Base-by-base conservation (phyloP, 2,113 vertebrate species). In the Planiliza haematocheilus region DNA sequence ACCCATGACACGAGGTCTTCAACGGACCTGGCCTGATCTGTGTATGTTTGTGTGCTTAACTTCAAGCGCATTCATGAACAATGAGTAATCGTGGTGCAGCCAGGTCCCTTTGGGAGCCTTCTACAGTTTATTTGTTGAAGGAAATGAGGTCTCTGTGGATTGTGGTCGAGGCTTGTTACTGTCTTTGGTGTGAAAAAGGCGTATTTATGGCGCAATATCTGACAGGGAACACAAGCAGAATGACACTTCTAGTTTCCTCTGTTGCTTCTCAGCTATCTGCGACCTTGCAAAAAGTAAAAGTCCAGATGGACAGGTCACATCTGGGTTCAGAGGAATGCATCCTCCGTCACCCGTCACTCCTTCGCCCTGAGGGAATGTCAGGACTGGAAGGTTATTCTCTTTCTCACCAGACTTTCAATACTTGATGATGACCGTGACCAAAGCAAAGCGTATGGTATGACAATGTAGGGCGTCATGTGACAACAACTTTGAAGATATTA, bases 231-330 rank as follows among this genome's bases (percentile, higher is more conserved):
- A 62, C 4, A 45, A 60, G 38, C 12, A 10, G 61, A 59, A 45
- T 42, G 42, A 70, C 66, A 78, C 83, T 49, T 78, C 65, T 17
- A n/a, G 58, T 57, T 82, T 79, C 77, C 74, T 50, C 58, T 55
- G 42, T 62, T 41, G 2, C 39, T 10, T 63, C 38, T 66, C 70
- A 21, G 65, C 65, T 64, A 18, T 18, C 57, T 18, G 59, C 58
- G 77, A 79, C 68, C 58, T 76, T 13, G 1, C 10, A n/a, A 77
- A 79, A 64, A 86, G 83, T 38, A 45, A 77, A 56, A 70, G 67
- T 78, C 77, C 74, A 83, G 72, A 86, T 86, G 74, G 77, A 68
- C 43, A 14, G 68, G 77, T 85, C 81, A 71, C 84, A 83, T 86
- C 76, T 86, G 87, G 12, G 63, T 73, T 72, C 53, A 18, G 51